These are phyloP conservation scores for rabbit (Oryctolagus cuniculus) DNA, from an alignment of 2,113 vertebrate species.

Conservation along the genomic window DNA sequence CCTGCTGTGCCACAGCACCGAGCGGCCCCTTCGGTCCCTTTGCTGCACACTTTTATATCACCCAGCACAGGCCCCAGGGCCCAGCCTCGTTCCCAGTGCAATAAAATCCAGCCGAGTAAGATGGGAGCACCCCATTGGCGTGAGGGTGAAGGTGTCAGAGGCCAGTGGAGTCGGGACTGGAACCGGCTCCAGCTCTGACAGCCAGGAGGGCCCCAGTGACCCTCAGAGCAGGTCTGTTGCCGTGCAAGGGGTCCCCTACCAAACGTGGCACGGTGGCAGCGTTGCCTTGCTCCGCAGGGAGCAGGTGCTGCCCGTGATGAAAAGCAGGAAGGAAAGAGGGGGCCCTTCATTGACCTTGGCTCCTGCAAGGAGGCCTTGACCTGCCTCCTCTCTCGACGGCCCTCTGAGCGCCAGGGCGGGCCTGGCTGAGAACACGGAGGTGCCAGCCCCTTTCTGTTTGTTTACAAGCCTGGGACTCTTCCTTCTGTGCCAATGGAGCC, in stretches of 20 bases:
- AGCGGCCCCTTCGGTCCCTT: too few species aligned
- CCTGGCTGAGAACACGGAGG: too few species aligned
- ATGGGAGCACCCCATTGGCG: not conserved
- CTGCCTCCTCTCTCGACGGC: not conserved
- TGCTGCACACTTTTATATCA: too few species aligned
- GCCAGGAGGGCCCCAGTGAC: not conserved
- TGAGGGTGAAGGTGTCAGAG: not conserved
- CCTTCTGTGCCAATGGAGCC: not conserved
- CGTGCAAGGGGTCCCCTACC: not conserved
- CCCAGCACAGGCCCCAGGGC: not conserved
- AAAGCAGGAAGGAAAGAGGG: not conserved
- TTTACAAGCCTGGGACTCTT: not conserved
- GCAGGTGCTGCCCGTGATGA: not conserved
- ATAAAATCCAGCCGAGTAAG: not conserved
- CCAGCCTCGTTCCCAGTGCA: not conserved
- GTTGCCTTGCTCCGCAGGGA: not conserved
- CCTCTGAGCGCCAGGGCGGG: not conserved
- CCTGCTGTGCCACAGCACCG: too few species aligned
- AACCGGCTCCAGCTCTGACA: not conserved
- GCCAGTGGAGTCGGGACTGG: not conserved
- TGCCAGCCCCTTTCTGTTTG: not conserved
- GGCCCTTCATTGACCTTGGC: not conserved
- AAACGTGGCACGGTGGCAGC: not conserved
- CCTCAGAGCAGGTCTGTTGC: not conserved
- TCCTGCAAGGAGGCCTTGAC: too few species aligned